A percentile compares a stretch with the other conserved stretches of the same genome.
Evolutionary conservation across 53 echinoderm and acorn worm genomes (phyloP).

Genomic region (Mesocentrotus franciscanus): DNA sequence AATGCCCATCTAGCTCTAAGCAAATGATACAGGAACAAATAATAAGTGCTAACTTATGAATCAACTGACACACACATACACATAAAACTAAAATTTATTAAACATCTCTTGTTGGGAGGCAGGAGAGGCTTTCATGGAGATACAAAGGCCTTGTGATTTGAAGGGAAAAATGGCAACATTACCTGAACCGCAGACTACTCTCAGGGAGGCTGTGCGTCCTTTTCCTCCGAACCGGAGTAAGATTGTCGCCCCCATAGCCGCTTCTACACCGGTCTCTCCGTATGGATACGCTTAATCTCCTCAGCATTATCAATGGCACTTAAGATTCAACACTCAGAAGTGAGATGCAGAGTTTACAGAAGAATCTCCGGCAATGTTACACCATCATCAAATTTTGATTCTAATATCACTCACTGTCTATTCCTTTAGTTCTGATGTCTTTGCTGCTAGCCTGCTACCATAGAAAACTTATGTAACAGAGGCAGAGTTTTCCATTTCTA

Average conservation of each 20-base stretch:
- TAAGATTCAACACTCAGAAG: background rate
- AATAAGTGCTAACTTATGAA: too few species aligned
- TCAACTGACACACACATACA: too few species aligned
- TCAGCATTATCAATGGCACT: constrained; percentile 18
- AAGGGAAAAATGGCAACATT: background rate
- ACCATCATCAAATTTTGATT: background rate
- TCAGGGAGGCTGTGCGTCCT: constrained; percentile 52
- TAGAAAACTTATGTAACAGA: background rate
- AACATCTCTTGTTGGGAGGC: too few species aligned
- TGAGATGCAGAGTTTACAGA: background rate
- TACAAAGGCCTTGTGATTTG: background rate
- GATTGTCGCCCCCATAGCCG: constrained; percentile 23
- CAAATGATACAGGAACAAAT: too few species aligned
- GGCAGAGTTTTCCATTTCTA: background rate
- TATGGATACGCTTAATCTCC: constrained; percentile 52
- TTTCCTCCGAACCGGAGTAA: constrained; percentile 46
- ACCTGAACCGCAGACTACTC: constrained; percentile 57
- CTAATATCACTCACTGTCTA: background rate
- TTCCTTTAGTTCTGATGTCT: background rate
- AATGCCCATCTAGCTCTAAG: too few species aligned
- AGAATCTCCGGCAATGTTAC: background rate
- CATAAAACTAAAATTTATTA: too few species aligned
- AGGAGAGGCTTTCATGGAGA: too few species aligned
- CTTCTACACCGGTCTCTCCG: constrained; percentile 25
- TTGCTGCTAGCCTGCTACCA: background rate